Evolutionary conservation across 2,113 vertebrate genomes (phyloP), one percentile per base, ranked within the genome.

Genomic region (Lycocorax pyrrhopterus): DNA sequence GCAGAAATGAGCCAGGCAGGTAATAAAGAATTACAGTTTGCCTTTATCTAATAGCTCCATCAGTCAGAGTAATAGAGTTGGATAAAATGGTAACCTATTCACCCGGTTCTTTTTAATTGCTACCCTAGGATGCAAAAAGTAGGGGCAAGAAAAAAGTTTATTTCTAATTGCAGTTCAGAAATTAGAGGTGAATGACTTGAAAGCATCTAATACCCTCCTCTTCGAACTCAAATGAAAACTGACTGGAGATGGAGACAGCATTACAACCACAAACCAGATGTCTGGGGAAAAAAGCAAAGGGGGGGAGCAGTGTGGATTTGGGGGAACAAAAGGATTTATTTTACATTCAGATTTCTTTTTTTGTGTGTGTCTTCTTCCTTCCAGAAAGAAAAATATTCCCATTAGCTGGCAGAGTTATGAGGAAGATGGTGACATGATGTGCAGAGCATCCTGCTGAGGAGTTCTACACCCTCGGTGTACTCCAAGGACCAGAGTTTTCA

Each of bases 1-100:
- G 97, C 96, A 97, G 71, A 96, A 97, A 97, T 95, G 85, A 97
- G 91, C 60, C 90, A 89, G 87, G 84, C 87, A 97, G 95, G 96
- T 97, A 98, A 98, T 97, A 98, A 97, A 97, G 93, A 98, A 97
- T 97, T 98, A 96, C 83, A 97, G 96, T 97, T 98, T 98, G 94
- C 88, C 95, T 97, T 98, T 96, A 97, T 97, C 96, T 97, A 98
- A 97, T 96, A 97, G 96, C 94, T 97, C 95, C 96, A 98, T 97
- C 96, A 96, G 84, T 96, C 97, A 98, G 96, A 97, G 94, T 97
- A 97, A 97, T 84, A 97, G 93, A 97, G 96, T 92, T 89, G 94
- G 89, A 97, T 95, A 97, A 98, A 98, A 96, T 87, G 87, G 84
- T 97, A 97, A 98, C 94, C 97, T 97, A 79, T 79, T 97, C 96